These are phyloP conservation scores for Parnassius smintheus DNA, from an alignment of 2,888 invertebrate species.

Conservation along the genomic window DNA sequence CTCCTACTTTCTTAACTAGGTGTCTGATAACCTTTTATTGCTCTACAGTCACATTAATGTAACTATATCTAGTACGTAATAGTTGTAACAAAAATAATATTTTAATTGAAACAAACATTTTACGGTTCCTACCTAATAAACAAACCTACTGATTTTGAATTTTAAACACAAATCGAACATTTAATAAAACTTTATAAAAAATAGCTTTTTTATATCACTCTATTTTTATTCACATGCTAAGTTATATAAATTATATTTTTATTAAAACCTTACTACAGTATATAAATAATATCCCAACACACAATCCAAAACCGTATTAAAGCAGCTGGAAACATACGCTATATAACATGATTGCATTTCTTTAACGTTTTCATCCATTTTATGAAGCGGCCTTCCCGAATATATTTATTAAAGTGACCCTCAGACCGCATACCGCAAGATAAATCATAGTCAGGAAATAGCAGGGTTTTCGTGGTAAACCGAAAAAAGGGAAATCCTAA, in stretches of 20 bases:
- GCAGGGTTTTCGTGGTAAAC: slow-evolving; percentile 62
- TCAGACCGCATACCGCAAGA: slow-evolving; percentile 68
- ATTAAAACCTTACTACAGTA: no score
- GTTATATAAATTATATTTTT: no score
- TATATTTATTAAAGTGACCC: slow-evolving; percentile 80
- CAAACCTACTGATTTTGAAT: no score
- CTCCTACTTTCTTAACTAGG: slow-evolving; percentile 46
- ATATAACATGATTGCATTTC: slow-evolving; percentile 65
- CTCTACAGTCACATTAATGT: slow-evolving; percentile 43
- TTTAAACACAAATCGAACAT: no score
- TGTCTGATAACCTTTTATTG: slow-evolving; percentile 50
- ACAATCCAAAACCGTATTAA: slow-evolving; percentile 15
- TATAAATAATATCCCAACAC: no score
- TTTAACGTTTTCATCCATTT: slow-evolving; percentile 68
- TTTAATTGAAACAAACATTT: no score
- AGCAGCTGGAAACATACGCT: slow-evolving; percentile 30
- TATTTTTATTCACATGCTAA: no score
- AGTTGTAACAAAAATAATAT: slow-evolving; percentile 9
- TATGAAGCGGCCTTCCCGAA: slow-evolving; percentile 68
- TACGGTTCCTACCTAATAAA: no score
- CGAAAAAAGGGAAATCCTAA: slow-evolving; percentile 60
- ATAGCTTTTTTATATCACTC: no score
- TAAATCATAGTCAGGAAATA: slow-evolving; percentile 78
- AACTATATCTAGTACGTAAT: slow-evolving; percentile 3
- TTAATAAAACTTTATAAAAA: no score